A percentile compares a stretch with the other conserved stretches of the same genome.
These are phyloP conservation scores for Buathra laborator DNA, from an alignment of 2,888 invertebrate species.

Conservation along the genomic window DNA sequence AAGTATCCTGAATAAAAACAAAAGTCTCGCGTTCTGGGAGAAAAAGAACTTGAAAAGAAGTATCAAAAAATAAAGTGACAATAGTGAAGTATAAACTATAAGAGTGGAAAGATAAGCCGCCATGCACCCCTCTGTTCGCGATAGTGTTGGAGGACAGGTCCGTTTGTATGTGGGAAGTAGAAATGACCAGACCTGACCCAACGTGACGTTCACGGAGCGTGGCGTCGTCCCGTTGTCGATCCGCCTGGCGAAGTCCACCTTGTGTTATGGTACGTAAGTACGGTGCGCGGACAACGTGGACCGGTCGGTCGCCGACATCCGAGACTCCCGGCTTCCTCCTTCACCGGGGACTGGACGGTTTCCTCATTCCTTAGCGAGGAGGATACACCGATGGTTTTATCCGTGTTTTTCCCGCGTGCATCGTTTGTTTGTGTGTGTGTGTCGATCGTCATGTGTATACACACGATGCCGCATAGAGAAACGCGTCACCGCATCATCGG, in stretches of 20 bases:
- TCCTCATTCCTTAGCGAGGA: conserved; percentile 76
- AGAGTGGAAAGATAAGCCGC: neutral
- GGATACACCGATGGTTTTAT: conserved; percentile 37
- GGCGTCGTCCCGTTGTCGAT: conserved; percentile 77
- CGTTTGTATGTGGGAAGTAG: conserved; percentile 30
- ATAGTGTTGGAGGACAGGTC: neutral
- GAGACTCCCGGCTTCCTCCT: conserved; percentile 74
- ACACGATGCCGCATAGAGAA: neutral
- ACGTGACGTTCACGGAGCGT: conserved; percentile 76
- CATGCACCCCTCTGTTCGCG: neutral
- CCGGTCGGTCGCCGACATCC: conserved; percentile 77
- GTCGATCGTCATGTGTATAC: neutral
- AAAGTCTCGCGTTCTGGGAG: neutral
- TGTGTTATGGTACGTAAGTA: conserved; percentile 42
- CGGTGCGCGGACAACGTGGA: conserved; percentile 66
- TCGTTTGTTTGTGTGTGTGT: neutral
- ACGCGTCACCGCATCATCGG: conserved; percentile 43
- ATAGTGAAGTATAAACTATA: neutral
- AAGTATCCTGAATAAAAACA: no score
- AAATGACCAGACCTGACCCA: conserved; percentile 67
- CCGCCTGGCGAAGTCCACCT: conserved; percentile 69
- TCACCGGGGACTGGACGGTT: conserved; percentile 65
- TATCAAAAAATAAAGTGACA: neutral
- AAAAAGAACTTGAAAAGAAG: neutral
- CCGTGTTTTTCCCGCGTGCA: conserved; percentile 15